phyloP scores from a whole-genome alignment of 2,113 vertebrate genomes.

The Pseudorasbora parva region DNA sequence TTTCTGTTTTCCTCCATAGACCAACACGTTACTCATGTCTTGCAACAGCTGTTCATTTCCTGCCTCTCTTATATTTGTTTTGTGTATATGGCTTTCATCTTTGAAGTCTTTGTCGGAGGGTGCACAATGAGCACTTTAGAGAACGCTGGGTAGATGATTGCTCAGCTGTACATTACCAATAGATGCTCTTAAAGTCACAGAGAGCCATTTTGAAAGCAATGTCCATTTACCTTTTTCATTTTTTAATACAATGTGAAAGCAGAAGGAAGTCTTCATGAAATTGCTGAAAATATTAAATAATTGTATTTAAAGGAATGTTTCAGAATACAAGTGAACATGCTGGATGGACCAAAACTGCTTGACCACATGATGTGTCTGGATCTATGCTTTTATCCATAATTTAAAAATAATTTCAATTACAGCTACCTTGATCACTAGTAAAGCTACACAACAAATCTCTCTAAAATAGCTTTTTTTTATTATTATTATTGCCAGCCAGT shows the following conservation, averaged over 20 bases:
- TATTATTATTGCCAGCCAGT: too few species aligned
- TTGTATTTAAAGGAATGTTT: background rate
- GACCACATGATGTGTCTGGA: background rate
- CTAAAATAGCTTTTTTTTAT: too few species aligned
- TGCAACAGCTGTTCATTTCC: slow-evolving; percentile 11
- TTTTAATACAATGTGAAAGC: slow-evolving; percentile 12
- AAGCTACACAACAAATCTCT: background rate
- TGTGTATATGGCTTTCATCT: slow-evolving; percentile 44
- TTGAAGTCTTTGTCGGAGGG: slow-evolving; percentile 45
- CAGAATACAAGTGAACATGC: background rate
- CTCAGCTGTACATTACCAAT: slow-evolving; percentile 54
- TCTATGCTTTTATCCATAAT: background rate
- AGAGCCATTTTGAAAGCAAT: slow-evolving; percentile 37
- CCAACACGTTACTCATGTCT: slow-evolving; percentile 20
- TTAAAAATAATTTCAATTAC: background rate
- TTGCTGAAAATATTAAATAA: background rate
- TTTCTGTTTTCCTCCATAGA: slow-evolving; percentile 23
- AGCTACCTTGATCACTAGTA: background rate
- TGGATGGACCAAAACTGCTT: background rate
- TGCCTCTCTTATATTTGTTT: slow-evolving; percentile 15
- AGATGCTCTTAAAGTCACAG: slow-evolving; percentile 31
- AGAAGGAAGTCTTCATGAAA: background rate
- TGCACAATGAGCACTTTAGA: slow-evolving; percentile 55
- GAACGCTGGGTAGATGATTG: slow-evolving; percentile 58
- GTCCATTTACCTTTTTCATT: background rate